These are phyloP conservation scores for Drosophila recens DNA, from an alignment of 2,888 invertebrate genomes.

Conservation along the genomic window DNA sequence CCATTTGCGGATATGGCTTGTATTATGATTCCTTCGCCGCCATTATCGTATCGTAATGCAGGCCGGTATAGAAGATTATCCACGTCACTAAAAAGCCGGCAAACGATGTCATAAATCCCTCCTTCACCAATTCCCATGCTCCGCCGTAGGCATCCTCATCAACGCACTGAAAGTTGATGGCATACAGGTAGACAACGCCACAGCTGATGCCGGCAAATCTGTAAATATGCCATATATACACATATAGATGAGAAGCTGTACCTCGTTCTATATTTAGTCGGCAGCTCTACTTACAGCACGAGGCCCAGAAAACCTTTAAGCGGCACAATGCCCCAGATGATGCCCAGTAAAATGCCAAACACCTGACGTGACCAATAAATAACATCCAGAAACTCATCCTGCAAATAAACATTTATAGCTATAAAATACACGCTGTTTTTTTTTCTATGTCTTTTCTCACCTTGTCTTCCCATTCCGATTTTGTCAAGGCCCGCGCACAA, in stretches of 20 bases:
- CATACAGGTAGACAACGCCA: slow-evolving; percentile 95
- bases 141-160: slow-evolving; percentile 99
- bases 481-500: slow-evolving; percentile 91
- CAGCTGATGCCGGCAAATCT: slow-evolving; percentile 96
- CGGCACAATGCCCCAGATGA: slow-evolving; percentile 97
- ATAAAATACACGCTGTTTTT: slow-evolving; percentile 41
- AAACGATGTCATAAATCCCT: slow-evolving; percentile 99
- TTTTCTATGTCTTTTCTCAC: slow-evolving; percentile 84
- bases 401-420: slow-evolving; percentile 51
- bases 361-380: slow-evolving; percentile 99
- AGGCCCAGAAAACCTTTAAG: slow-evolving; percentile 97
- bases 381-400: slow-evolving; percentile 99
- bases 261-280: slow-evolving; percentile 58
- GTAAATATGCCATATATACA: slow-evolving; percentile 45
- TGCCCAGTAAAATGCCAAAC: slow-evolving; percentile 95
- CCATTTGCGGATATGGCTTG: slow-evolving; percentile 25
- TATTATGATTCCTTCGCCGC: slow-evolving; percentile 75
- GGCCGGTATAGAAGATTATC: slow-evolving; percentile 97
- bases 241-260: slow-evolving; percentile 14
- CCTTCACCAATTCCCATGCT: slow-evolving; percentile 98
- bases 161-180: slow-evolving; percentile 93
- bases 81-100: slow-evolving; percentile 99
- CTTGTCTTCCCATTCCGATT: slow-evolving; percentile 95
- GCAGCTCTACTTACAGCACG: slow-evolving; percentile 89
- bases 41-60: slow-evolving; percentile 89